Conservation (phyloP, 2,113 vertebrate species). For the Epinephelus lanceolatus region DNA sequence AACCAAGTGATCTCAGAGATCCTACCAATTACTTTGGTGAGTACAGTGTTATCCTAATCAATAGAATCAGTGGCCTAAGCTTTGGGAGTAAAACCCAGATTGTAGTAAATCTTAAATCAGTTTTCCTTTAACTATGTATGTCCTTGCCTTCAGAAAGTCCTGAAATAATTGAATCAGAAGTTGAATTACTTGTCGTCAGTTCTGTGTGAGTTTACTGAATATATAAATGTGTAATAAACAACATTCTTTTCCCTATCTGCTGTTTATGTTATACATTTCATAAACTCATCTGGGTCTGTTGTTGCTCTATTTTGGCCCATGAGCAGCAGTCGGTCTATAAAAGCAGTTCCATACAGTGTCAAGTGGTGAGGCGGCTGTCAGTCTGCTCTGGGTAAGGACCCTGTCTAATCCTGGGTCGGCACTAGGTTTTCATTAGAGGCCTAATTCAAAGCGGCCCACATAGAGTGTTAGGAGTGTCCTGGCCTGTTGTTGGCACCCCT, state of each 20-base stretch:
- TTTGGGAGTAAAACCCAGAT: not conserved
- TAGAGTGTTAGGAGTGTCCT: constrained; percentile 66
- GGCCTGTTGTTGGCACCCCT: constrained; percentile 72
- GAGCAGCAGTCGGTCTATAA: constrained; percentile 32
- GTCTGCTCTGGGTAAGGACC: constrained; percentile 61
- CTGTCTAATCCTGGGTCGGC: constrained; percentile 64
- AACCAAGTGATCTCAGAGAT: not conserved
- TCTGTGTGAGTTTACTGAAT: not conserved
- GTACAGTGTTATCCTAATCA: not conserved
- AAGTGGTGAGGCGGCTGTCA: constrained; percentile 57
- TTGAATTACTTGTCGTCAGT: not conserved
- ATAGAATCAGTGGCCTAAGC: not conserved
- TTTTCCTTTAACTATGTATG: not conserved
- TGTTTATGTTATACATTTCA: not conserved
- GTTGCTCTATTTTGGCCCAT: constrained; percentile 17
- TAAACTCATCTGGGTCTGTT: not conserved
- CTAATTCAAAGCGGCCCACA: constrained; percentile 75
- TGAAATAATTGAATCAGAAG: not conserved
- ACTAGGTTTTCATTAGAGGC: constrained; percentile 76
- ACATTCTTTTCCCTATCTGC: not conserved
- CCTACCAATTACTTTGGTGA: not conserved
- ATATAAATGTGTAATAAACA: not conserved
- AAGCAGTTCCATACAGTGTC: constrained; percentile 53
- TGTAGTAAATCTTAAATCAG: not conserved
- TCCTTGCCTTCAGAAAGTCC: not conserved